Conservation (phyloP, 2,113 vertebrate genomes). For the Alethe castanea region DNA sequence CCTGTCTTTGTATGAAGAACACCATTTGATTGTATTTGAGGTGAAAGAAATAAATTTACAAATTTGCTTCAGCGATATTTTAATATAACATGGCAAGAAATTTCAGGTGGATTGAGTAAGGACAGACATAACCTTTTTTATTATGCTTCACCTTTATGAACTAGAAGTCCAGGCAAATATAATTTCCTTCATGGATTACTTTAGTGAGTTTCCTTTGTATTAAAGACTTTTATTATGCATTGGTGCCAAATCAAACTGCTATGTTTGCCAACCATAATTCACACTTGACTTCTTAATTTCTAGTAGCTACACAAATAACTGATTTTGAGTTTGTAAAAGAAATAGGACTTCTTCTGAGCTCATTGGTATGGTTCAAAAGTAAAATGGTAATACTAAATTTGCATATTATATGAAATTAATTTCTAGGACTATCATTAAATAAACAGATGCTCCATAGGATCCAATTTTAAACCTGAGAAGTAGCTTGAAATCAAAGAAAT, state of each 20-base stretch:
- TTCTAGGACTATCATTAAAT: background rate
- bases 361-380: background rate
- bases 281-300: background rate
- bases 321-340: background rate
- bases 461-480: background rate
- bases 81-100: background rate
- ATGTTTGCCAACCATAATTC: background rate
- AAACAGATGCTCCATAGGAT: background rate
- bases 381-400: background rate
- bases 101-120: background rate
- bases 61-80: background rate
- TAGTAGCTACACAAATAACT: background rate
- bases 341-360: background rate
- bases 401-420: background rate
- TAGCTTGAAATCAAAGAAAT: background rate
- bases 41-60: background rate
- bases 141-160: background rate
- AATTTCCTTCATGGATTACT: background rate
- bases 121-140: background rate
- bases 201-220: background rate
- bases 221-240: background rate
- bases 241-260: background rate
- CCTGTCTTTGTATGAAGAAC: background rate
- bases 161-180: background rate
- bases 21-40: background rate